Conservation (phyloP, 2,113 vertebrate genomes). For the Seriola quinqueradiata region DNA sequence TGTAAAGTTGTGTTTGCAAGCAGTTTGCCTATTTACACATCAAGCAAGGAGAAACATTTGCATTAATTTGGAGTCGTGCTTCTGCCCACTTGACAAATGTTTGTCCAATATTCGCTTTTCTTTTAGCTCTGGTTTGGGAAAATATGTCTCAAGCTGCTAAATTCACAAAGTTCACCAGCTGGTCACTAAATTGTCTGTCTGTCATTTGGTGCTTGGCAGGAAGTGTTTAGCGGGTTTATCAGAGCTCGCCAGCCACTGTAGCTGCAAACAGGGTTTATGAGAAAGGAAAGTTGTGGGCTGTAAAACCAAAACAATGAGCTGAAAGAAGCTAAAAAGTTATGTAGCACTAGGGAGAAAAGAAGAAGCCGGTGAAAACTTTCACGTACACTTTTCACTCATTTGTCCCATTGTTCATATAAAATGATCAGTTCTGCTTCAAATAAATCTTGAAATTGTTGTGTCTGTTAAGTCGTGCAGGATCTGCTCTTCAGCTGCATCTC, state of each 20-base stretch:
- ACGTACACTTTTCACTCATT: not conserved
- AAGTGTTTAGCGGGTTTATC: not conserved
- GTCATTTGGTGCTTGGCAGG: not conserved
- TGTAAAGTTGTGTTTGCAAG: not conserved
- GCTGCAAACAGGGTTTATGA: not conserved
- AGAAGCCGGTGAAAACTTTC: not conserved
- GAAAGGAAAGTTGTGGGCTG: not conserved
- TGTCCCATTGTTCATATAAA: not conserved
- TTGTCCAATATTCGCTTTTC: not conserved
- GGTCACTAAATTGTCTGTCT: not conserved
- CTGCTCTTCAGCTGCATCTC: conserved; percentile 25
- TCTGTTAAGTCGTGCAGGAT: conserved; percentile 29
- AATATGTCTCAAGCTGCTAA: not conserved
- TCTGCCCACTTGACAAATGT: not conserved
- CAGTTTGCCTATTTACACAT: not conserved
- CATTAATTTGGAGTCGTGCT: not conserved
- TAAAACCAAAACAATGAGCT: conserved; percentile 5
- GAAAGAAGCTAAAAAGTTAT: not conserved
- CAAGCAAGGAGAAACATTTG: not conserved
- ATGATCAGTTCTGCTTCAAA: not conserved
- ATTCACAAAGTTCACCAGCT: not conserved
- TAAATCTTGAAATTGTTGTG: conserved; percentile 14
- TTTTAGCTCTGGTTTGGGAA: not conserved
- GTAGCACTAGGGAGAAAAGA: not conserved
- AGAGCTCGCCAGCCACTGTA: not conserved